Conservation (phyloP, 2,888 invertebrate genomes). For the Beris chalybata region DNA sequence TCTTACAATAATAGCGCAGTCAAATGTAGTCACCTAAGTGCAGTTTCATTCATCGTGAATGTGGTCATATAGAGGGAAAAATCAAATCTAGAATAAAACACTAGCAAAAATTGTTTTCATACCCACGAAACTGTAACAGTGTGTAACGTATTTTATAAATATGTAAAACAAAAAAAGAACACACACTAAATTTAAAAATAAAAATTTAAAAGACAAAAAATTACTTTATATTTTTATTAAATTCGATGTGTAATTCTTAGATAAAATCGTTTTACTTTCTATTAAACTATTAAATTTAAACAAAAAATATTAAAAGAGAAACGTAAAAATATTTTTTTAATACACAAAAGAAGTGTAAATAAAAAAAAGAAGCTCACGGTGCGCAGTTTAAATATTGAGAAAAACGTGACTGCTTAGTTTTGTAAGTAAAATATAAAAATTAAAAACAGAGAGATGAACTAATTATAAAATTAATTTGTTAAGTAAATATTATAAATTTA, state of each 20-base stretch:
- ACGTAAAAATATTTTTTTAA: slow-evolving; percentile 35
- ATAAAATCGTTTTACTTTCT: slow-evolving; percentile 27
- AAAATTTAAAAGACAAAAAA: neutral
- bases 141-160: neutral
- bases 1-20: too few species aligned
- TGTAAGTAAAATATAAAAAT: slow-evolving; percentile 29
- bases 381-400: slow-evolving; percentile 27
- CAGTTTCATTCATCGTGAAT: too few species aligned
- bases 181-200: slow-evolving; percentile 13
- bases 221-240: slow-evolving; percentile 12
- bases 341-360: slow-evolving; percentile 26
- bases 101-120: too few species aligned
- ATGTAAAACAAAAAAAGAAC: slow-evolving; percentile 13
- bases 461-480: neutral
- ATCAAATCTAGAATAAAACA: too few species aligned
- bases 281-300: slow-evolving; percentile 24
- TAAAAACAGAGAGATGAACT: slow-evolving; percentile 8
- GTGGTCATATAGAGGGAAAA: too few species aligned
- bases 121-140: neutral
- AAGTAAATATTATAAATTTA: slow-evolving; percentile 6
- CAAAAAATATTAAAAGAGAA: slow-evolving; percentile 13
- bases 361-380: slow-evolving; percentile 25
- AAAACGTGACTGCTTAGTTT: slow-evolving; percentile 38
- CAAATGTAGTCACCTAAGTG: too few species aligned
- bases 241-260: slow-evolving; percentile 27